Base-by-base conservation (phyloP, 2,797 vertebrate species). In the Pseudocheirus occidentalis region DNA sequence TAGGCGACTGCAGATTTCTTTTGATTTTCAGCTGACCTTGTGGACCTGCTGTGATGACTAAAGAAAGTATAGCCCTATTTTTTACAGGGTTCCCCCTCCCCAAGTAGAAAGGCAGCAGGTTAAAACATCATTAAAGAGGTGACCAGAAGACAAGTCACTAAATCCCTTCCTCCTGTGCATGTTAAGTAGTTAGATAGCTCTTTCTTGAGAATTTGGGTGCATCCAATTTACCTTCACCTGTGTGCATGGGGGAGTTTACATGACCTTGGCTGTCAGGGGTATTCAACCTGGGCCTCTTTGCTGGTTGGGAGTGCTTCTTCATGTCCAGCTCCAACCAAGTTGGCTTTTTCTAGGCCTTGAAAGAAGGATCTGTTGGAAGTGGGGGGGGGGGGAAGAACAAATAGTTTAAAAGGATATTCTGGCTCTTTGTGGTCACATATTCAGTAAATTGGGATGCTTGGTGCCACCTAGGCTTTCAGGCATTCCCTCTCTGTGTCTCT, bases 141-240 rank as follows among this genome's bases (percentile, higher is more conserved):
- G 73, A 50, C 40, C 73, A 1, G 40, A 87, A 87, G 73, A 50
- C 73, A 87, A 27, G 21, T 46, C 40, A 87, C 73, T 87, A 3
- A 46, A 87, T 24, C 1, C 3, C 46, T 66, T 91, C 46, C 56
- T 2, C 50, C 40, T 0, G 0, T 89, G 66, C 50, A 24, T 54
- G 50, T 13, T 29, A 4, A 2, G 21, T 50, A 27, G 18, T 21
- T 46, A 7, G 18, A 46, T 21, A 50, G 50, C 40, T 46, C 3
- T 81, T 96, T 95, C 93, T 95, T 96, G 92, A 97, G 96, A 90
- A 94, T 97, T 95, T 97, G 57, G 81, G 96, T 96, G 90, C 62
- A 58, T 92, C 62, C 92, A 18, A 62, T 95, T 91, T 92, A 96
- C 97, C 73, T 87, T 50, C 40, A 10, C 73, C 27, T 87, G 40